A percentile compares a stretch with the other conserved stretches of the same genome.
Conservation (phyloP, 2,797 vertebrate genomes). For the Gobionotothen gibberifrons region DNA sequence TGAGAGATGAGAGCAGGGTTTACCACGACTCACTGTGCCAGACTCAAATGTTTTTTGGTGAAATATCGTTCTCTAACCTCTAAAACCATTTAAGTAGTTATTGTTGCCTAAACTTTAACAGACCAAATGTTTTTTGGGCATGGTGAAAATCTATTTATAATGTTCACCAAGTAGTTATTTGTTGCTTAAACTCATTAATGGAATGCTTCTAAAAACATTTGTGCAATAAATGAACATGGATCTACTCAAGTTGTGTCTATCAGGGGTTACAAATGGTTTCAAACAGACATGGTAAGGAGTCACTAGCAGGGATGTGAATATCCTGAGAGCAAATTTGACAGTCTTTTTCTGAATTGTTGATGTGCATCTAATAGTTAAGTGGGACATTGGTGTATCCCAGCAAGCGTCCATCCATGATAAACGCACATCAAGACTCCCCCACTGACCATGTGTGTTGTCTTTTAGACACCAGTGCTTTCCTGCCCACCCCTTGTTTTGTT, state of each 20-base stretch:
- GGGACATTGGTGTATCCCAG: neutral
- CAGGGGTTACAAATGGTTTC: neutral
- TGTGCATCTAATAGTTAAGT: neutral
- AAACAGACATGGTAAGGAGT: neutral
- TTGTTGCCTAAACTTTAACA: neutral
- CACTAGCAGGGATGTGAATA: neutral
- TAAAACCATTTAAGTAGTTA: no score
- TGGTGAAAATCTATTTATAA: no score
- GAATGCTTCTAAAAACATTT: neutral
- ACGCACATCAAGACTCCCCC: neutral
- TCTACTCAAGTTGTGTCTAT: neutral
- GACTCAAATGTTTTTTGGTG: neutral
- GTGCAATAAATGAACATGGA: neutral
- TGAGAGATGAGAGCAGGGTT: slow-evolving; percentile 22
- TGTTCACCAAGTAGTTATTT: no score
- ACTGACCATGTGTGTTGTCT: neutral
- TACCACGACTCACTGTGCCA: slow-evolving; percentile 13
- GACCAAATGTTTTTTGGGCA: no score
- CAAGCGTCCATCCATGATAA: neutral
- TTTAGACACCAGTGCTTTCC: neutral
- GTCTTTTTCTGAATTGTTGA: neutral
- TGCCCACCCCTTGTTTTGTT: neutral
- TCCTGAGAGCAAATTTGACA: neutral
- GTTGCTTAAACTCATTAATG: neutral
- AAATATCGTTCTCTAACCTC: neutral